Base-by-base conservation (phyloP, 2,888 invertebrate genomes). In the Cyclophora punctaria region DNA sequence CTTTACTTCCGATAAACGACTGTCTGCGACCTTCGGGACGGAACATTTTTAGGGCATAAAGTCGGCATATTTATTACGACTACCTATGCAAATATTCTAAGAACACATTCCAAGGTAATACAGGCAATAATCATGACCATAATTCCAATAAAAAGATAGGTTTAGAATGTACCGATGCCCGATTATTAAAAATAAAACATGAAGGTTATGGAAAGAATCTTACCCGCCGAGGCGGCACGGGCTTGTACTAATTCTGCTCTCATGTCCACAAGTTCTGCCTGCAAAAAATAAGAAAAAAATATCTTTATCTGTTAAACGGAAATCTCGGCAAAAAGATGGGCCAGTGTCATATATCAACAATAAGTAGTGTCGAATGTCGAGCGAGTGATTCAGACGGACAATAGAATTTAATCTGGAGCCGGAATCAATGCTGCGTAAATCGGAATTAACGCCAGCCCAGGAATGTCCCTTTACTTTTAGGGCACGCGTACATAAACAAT, bases 181-280 rank as follows among this genome's bases (percentile, higher is more conserved):
- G 20, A 20, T 20, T 20, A 20, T 20, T 20, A 20, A 20, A 20
- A 20, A 20, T 20, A 20, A 20, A 20, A 20, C 20, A 20, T 20
- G 20, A 20, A 20, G 20, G 2, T 20, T 20, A 20, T 20, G 20
- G 20, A 35, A 35, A 48, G 43, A 55, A 58, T 55, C 68, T 69
- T 65, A 87, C 87, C 85, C 60, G 73, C 71, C 54, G 78, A 71
- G 41, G 75, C 77, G 7, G 94, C 92, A 69, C 92, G 89, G 7
- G 93, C 91, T 63, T 94, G 93, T 48, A 92, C 90, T 64, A 95
- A 77, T 72, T 95, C 94, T 49, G 93, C 91, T 65, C 94, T 90
- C 88, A 94, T 90, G 69, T 93, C 92, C 49, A 93, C 91, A 59
- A 95, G 83, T 80, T 95, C 95, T 51, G 95, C 94, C 95, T 95